Base-by-base conservation (phyloP, 2,113 vertebrate species). In the Pomatorhinus ruficollis region DNA sequence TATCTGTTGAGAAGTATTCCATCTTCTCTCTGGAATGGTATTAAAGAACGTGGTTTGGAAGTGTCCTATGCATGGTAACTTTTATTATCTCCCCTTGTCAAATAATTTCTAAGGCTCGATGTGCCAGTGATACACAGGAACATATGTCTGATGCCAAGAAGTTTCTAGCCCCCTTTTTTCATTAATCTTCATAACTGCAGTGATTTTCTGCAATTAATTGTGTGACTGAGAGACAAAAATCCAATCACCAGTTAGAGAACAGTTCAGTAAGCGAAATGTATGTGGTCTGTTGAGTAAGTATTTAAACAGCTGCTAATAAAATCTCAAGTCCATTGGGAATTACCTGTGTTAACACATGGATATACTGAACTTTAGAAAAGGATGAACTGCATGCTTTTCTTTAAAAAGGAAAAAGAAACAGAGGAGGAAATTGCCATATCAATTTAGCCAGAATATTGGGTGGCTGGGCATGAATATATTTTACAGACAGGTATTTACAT, bases 321-420 rank as follows among this genome's bases (percentile, higher is more conserved):
- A 81, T 77, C 44, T 61, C n/a, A 39, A 11, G 23, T 74, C 80
- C 11, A 0, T 10, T 66, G 72, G 33, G 83, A 84, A 63, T 95
- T 74, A 53, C 15, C 39, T 86, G 42, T 91, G 50, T 83, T 86
- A 91, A 50, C 81, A 74, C 20, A 20, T 33, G 80, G 64, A 63
- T 89, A 42, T 30, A 59, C 25, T 87, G 87, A 97, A 65, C 71
- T 96, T 83, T 66, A 81, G 50, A 49, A 70, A 74, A 81, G 76
- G 23, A 87, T 75, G 39, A 81, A 78, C 30, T 87, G 86, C 4
- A 3, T 40, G 25, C 27, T 74, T 80, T 33, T n/a, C 30, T 60
- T 68, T 27, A 59, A 59, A 39, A 64, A 56, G 17, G 2, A 13
- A 39, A 66, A 77, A 75, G 56, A 92, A 44, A 11, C 6, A 7